Percentiles rank a stretch among this genome's conserved stretches.
Evolutionary conservation across 2,888 invertebrate species (phyloP).

Genomic region (Amphipyra berbera): DNA sequence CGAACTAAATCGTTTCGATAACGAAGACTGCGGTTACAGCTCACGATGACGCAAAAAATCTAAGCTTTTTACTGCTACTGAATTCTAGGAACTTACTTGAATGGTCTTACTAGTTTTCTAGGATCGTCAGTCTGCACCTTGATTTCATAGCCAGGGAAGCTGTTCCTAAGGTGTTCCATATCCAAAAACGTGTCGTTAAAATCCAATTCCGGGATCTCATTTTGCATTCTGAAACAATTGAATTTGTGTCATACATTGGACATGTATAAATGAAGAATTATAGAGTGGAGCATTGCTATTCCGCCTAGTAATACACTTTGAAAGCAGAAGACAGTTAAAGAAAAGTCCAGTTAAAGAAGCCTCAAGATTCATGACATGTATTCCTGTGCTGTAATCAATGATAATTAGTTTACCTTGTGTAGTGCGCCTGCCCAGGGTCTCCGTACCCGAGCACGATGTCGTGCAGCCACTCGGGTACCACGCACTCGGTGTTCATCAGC

Average conservation of each 20-base stretch:
- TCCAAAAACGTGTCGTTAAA: conserved; percentile 99
- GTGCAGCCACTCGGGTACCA: conserved; percentile 98
- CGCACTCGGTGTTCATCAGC: conserved; percentile 99
- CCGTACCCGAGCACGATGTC: conserved; percentile 99
- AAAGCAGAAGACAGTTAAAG: no score
- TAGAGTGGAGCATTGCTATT: background rate
- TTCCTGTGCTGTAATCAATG: no score
- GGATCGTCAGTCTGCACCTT: conserved; percentile 92
- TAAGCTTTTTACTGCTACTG: no score
- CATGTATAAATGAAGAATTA: background rate
- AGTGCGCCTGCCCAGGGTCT: conserved; percentile 99
- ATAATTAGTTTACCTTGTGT: conserved; percentile 91
- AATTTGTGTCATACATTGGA: background rate
- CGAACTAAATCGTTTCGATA: no score
- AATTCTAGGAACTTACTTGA: conserved; percentile 88
- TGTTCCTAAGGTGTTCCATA: conserved; percentile 95
- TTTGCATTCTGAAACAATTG: conserved; percentile 93
- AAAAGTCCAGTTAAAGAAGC: no score
- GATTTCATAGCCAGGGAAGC: conserved; percentile 96
- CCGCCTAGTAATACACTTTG: no score
- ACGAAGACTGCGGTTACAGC: no score
- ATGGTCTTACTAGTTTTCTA: conserved; percentile 94
- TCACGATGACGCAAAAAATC: no score
- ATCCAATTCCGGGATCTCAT: conserved; percentile 95
- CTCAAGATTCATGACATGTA: no score